Evolutionary conservation across 2,888 invertebrate genomes (phyloP), one percentile per base, ranked within the genome.

Genomic region (Aspidiotus destructor): DNA sequence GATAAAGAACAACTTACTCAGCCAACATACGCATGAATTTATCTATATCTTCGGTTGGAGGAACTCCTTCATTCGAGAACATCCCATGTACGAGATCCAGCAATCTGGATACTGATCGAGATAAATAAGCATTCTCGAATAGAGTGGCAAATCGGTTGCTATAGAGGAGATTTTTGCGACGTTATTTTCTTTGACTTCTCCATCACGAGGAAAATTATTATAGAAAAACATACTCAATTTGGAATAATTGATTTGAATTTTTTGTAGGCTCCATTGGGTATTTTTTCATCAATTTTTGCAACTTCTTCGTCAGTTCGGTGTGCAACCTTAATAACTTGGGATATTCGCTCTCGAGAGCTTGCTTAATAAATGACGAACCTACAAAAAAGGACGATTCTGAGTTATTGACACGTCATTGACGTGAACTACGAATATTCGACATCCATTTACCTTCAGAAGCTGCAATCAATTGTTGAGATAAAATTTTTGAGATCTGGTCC

Each of bases 281-380:
- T n/a, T 44, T 57, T 11, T 65, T 58, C 16, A 40, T 65, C 15
- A 70, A 41, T 55, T 64, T 69, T 41, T 64, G 57, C 3, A 91
- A 78, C 73, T 85, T 83, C 70, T 85, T 84, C 72, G 86, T 84
- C 73, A 91, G 80, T 75, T 91, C 91, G 75, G 86, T 84, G 77
- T 87, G 90, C 73, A 87, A 83, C 74, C 89, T 85, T n/a, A 93
- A 79, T 53, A 93, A 80, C 77, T 87, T 90, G 7, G 92, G 92
- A 77, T 86, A 93, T 76, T 93, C 92, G 69, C 88, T 88, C 78
- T 93, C 92, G 69, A 93, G 81, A 69, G 89, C 87, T 77, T 92
- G 91, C 74, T 86, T 88, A 57, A 92, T 83, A 73, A 81, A 80
- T 41, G 79, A 78, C 0, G 81, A 81, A 58, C 70, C 74, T 74